Evolutionary conservation across 2,113 vertebrate genomes (phyloP).

Genomic region (Ondatra zibethicus): DNA sequence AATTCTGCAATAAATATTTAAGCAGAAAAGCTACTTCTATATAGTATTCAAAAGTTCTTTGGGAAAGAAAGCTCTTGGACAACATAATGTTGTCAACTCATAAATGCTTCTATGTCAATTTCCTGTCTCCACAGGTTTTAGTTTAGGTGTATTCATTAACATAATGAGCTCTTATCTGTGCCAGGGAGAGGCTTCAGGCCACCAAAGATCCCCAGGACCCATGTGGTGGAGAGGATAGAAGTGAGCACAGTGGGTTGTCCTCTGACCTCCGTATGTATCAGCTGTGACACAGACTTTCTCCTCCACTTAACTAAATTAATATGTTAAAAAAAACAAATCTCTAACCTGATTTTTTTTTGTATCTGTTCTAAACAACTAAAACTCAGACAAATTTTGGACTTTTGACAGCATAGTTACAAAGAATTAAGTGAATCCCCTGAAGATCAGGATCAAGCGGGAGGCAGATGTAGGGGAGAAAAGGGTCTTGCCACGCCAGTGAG

Average conservation of each 20-base stretch:
- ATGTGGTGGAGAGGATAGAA: not conserved
- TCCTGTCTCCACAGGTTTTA: not conserved
- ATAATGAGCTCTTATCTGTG: not conserved
- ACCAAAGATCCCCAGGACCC: not conserved
- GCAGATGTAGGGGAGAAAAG: not conserved
- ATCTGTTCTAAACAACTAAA: not conserved
- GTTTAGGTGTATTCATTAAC: slow-evolving; percentile 1
- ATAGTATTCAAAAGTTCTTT: not conserved
- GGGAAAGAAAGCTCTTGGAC: not conserved
- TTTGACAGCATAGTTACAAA: not conserved
- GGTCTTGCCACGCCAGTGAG: not conserved
- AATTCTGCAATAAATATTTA: not conserved
- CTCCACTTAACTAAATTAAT: not conserved
- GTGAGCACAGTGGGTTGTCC: not conserved
- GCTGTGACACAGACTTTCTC: not conserved
- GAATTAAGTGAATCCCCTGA: not conserved
- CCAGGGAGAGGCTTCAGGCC: too few relatives aligned
- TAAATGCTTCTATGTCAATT: slow-evolving; percentile 11
- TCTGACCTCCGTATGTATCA: not conserved
- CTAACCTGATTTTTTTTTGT: not conserved
- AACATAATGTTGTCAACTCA: not conserved
- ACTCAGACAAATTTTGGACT: not conserved
- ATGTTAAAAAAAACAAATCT: not conserved
- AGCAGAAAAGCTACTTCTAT: slow-evolving; percentile 12
- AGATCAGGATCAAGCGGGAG: not conserved